Base-by-base conservation (phyloP, 2,113 vertebrate species). In the Elachura formosa region DNA sequence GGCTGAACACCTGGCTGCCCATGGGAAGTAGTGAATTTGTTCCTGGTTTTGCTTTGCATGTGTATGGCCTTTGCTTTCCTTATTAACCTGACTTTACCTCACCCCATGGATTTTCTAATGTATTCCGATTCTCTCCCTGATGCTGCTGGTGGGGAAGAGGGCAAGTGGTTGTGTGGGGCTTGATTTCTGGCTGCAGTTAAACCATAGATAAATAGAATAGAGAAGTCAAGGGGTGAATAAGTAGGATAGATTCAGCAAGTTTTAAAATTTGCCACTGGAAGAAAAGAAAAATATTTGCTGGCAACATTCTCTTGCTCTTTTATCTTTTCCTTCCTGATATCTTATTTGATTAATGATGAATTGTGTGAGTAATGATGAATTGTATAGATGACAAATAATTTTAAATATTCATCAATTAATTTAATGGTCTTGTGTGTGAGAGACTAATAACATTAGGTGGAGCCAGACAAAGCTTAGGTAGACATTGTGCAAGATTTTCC, bases 341-440 rank as follows among this genome's bases (percentile, higher is more conserved):
- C n/a, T 87, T 84, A 67, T 84, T 93, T 82, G 52, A 91, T 94
- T 93, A 84, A 72, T 59, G 56, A 75, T 24, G 91, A 93, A 89
- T 25, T 61, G 21, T 55, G 16, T 28, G n/a, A n/a, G n/a, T n/a
- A n/a, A n/a, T n/a, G n/a, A n/a, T n/a, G n/a, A 93, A 88, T 24
- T 58, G 19, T 58, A 38, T 62, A 51, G 24, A 68, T 93, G 73
- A 74, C 43, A 87, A 93, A 90, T 77, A 80, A 84, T 84, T 92
- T 96, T 68, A 91, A 94, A 91, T 75, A 91, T 68, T 91, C 61
- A 82, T 75, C 87, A 91, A 64, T 89, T 13, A 75, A 78, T 93
- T 52, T 87, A 94, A 76, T 79, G 31, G 18, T 79, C 6, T 34
- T 31, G 12, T 68, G 45, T 79, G 62, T 64, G 31, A 62, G 69